A percentile compares a stretch with the other conserved stretches of the same genome.
phyloP scores from a whole-genome alignment of 2,888 invertebrate species.

The Athetis lepigone region DNA sequence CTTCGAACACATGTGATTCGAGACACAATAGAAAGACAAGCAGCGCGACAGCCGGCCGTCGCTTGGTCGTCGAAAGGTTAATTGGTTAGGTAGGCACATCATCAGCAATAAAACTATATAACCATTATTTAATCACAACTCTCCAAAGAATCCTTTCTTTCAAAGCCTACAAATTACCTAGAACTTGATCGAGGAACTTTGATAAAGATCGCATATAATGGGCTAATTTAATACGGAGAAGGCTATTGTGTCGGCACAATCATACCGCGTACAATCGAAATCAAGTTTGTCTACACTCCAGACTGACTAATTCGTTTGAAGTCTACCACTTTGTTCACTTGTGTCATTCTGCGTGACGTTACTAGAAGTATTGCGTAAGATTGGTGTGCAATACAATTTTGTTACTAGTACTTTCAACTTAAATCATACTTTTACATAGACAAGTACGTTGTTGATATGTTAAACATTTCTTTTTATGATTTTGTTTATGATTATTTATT shows the following conservation, averaged over 20 bases:
- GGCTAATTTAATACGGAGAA: constrained; percentile 32
- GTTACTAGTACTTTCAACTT: constrained; percentile 21
- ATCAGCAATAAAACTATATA: constrained; percentile 28
- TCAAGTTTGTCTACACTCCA: constrained; percentile 34
- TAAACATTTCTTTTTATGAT: too few species aligned
- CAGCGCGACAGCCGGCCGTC: too few species aligned
- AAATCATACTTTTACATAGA: not conserved
- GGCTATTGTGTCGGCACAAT: constrained; percentile 29
- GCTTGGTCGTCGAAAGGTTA: too few species aligned
- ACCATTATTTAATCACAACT: constrained; percentile 20
- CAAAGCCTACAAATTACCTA: constrained; percentile 30
- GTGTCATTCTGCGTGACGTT: constrained; percentile 26
- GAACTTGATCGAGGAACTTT: constrained; percentile 30
- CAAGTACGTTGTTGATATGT: not conserved
- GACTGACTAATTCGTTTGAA: constrained; percentile 40
- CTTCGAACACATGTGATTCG: too few species aligned
- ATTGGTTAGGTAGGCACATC: too few species aligned
- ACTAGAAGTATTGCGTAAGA: constrained; percentile 39
- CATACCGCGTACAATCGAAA: constrained; percentile 28
- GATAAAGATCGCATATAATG: constrained; percentile 23
- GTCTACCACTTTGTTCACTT: constrained; percentile 29
- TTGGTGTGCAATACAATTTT: constrained; percentile 19
- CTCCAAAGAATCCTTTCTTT: constrained; percentile 14
- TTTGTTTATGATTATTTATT: not conserved
- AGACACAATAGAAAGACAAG: too few species aligned